Conservation (phyloP, 1,140 invertebrate species). For the Brachionus plicatilis region DNA sequence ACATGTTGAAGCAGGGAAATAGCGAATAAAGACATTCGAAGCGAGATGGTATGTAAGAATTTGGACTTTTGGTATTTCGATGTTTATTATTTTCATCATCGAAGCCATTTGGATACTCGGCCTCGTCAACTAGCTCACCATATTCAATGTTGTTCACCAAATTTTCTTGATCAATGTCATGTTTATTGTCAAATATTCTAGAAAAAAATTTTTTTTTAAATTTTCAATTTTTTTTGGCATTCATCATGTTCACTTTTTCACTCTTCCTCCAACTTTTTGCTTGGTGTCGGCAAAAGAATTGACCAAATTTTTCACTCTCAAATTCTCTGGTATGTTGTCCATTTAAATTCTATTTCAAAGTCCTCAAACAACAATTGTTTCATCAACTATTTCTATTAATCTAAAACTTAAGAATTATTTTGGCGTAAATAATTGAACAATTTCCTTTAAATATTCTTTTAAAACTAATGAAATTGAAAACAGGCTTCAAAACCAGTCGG, state of each 20-base stretch:
- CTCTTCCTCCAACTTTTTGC: constrained; percentile 27
- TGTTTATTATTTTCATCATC: not conserved
- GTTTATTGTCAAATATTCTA: constrained; percentile 3
- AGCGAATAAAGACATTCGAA: not conserved
- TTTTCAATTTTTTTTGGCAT: not conserved
- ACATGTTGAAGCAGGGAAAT: constrained; percentile 29
- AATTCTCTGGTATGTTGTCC: constrained; percentile 26
- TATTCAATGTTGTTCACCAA: constrained; percentile 34
- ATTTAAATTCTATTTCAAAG: not conserved
- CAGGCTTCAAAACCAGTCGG: not conserved
- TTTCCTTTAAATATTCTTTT: not conserved
- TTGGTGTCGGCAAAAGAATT: constrained; percentile 29
- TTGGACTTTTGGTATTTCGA: not conserved
- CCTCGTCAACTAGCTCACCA: constrained; percentile 34
- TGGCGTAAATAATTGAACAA: not conserved
- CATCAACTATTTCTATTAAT: not conserved
- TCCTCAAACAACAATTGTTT: not conserved
- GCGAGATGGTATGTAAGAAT: constrained; percentile 21
- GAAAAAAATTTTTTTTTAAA: not conserved
- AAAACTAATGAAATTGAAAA: not conserved
- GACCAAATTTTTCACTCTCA: constrained; percentile 28
- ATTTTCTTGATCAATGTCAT: constrained; percentile 22
- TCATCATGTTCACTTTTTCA: not conserved
- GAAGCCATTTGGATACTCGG: constrained; percentile 19
- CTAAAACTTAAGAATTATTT: not conserved